Evolutionary conservation across 2,113 vertebrate species (phyloP).

Genomic region (Rhombomys opimus): DNA sequence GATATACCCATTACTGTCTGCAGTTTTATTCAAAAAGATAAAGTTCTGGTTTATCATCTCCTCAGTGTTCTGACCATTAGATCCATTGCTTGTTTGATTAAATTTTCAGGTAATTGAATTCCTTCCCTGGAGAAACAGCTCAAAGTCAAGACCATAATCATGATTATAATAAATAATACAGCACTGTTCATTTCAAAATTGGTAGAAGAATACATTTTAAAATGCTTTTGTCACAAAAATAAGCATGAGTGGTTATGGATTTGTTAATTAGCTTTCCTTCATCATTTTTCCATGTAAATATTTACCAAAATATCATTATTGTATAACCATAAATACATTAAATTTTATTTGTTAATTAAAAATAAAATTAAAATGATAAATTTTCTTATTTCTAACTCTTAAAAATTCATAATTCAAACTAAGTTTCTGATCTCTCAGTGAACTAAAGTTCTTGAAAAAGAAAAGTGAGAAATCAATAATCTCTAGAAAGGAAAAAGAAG

Average conservation of each 20-base stretch:
- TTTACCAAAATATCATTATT: neutral
- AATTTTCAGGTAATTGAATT: constrained; percentile 39
- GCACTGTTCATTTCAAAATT: neutral
- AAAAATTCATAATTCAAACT: neutral
- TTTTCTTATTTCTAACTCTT: neutral
- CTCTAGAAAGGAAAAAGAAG: neutral
- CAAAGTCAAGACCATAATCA: neutral
- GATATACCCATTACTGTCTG: neutral
- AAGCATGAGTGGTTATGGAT: neutral
- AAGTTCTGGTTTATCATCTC: neutral
- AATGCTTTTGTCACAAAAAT: neutral
- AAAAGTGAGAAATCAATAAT: neutral
- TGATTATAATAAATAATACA: neutral
- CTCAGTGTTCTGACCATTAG: neutral
- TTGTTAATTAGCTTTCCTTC: neutral
- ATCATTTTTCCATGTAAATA: neutral
- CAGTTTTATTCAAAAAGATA: constrained; percentile 11
- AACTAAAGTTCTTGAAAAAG: neutral
- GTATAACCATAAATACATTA: neutral
- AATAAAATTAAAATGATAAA: neutral
- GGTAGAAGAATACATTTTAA: neutral
- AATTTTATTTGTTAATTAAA: neutral
- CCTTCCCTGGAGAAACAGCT: constrained; percentile 37
- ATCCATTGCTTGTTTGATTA: constrained; percentile 17
- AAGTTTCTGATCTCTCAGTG: neutral